A percentile compares a stretch with the other conserved stretches of the same genome.
Evolutionary conservation across 2,888 invertebrate species (phyloP).

Genomic region (Nebria salina): DNA sequence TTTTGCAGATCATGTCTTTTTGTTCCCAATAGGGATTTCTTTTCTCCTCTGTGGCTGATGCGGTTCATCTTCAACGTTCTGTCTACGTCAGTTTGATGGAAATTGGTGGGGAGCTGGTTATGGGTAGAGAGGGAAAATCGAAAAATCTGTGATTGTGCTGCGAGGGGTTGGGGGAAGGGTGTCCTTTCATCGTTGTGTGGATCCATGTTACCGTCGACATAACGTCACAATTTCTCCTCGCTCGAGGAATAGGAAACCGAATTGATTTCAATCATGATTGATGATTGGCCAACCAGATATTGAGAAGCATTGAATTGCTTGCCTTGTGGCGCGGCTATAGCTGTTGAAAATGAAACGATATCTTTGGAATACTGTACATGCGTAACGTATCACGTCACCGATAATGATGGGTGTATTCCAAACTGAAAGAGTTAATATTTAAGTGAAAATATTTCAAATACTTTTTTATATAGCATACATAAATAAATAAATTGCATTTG

Average conservation of each 20-base stretch:
- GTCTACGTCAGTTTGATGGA: background rate
- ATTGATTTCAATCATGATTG: slow-evolving; percentile 42
- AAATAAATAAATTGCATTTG: no score
- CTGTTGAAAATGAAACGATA: background rate
- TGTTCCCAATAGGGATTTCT: background rate
- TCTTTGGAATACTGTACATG: background rate
- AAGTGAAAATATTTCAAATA: no score
- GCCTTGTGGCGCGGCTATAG: background rate
- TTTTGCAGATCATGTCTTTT: background rate
- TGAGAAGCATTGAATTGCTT: background rate
- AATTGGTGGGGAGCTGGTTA: background rate
- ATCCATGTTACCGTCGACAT: background rate
- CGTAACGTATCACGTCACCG: background rate
- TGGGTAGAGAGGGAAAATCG: no score
- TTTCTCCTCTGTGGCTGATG: background rate
- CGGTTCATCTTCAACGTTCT: background rate
- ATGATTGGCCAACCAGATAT: slow-evolving; percentile 19
- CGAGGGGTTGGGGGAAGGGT: background rate
- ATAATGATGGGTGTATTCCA: background rate
- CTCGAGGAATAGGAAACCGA: slow-evolving; percentile 18
- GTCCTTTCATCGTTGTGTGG: background rate
- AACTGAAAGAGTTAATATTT: background rate
- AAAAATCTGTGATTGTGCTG: background rate
- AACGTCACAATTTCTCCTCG: background rate
- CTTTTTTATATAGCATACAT: no score